Evolutionary conservation across 1,140 invertebrate genomes (phyloP).

Genomic region (Physella acuta): DNA sequence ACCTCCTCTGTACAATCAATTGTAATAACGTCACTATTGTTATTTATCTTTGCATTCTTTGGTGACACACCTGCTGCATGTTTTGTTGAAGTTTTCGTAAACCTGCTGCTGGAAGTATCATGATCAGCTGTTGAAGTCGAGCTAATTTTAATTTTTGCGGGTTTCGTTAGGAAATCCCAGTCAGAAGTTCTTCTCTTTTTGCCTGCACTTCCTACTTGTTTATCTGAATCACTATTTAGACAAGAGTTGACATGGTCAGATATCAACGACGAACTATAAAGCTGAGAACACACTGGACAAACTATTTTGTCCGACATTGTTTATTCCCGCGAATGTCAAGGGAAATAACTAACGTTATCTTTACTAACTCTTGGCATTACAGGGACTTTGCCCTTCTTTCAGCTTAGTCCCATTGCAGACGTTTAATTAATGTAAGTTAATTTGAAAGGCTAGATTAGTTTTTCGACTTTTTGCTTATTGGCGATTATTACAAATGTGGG

Average conservation of each 20-base stretch:
- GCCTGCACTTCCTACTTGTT: neutral
- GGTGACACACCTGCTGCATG: neutral
- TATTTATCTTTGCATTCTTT: neutral
- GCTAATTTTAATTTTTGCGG: neutral
- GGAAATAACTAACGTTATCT: no score
- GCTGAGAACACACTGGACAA: constrained; percentile 41
- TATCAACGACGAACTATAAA: constrained; percentile 27
- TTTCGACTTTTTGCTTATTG: no score
- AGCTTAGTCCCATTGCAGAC: no score
- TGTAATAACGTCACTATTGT: neutral
- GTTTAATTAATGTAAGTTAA: no score
- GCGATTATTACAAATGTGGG: no score
- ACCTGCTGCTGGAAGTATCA: neutral
- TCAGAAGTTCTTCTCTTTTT: neutral
- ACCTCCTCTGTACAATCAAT: neutral
- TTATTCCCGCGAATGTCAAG: no score
- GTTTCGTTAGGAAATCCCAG: constrained; percentile 6
- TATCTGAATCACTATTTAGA: constrained; percentile 23
- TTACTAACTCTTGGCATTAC: no score
- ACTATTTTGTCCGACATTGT: constrained; percentile 14
- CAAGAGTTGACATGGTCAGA: constrained; percentile 42
- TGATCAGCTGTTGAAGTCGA: neutral
- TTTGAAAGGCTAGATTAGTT: no score
- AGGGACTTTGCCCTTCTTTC: no score
- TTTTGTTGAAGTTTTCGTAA: neutral